Evolutionary conservation across 2,888 invertebrate species (phyloP).

Genomic region (Seladonia tumulorum): DNA sequence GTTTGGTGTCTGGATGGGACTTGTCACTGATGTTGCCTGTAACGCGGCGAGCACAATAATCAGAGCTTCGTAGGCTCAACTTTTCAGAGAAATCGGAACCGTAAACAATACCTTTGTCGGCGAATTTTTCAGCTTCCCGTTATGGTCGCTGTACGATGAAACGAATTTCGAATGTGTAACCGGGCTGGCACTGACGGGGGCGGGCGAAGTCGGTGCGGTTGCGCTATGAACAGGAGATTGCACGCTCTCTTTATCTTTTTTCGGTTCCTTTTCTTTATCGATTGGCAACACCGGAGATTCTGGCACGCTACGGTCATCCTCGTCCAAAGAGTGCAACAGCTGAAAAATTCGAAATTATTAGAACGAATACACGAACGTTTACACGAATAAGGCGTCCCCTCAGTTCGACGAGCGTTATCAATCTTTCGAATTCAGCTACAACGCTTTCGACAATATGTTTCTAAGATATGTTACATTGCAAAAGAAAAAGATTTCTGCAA

Average conservation of each 20-base stretch:
- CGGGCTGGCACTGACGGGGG: constrained; percentile 81
- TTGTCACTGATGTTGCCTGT: constrained; percentile 57
- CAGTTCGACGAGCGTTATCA: not conserved
- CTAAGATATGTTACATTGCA: not conserved
- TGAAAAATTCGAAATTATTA: constrained; percentile 79
- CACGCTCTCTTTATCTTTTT: constrained; percentile 49
- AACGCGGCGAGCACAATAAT: not conserved
- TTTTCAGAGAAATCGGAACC: too few species aligned
- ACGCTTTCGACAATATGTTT: not conserved
- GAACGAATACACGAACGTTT: not conserved
- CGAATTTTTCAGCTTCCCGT: constrained; percentile 80
- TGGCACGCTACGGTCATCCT: constrained; percentile 88
- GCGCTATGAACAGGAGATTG: constrained; percentile 74
- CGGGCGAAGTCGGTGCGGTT: constrained; percentile 79
- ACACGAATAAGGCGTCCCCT: not conserved
- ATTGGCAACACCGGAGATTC: constrained; percentile 80
- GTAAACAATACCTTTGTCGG: constrained; percentile 75
- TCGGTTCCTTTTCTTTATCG: constrained; percentile 64
- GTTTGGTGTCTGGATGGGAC: constrained; percentile 66
- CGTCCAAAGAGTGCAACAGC: constrained; percentile 91
- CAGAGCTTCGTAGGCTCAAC: not conserved
- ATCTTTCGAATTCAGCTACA: not conserved
- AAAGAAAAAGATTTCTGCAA: not conserved
- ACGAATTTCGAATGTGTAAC: constrained; percentile 79
- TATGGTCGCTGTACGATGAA: constrained; percentile 77